Base-by-base conservation (phyloP, 2,888 invertebrate genomes). In the Adineta ricciae region DNA sequence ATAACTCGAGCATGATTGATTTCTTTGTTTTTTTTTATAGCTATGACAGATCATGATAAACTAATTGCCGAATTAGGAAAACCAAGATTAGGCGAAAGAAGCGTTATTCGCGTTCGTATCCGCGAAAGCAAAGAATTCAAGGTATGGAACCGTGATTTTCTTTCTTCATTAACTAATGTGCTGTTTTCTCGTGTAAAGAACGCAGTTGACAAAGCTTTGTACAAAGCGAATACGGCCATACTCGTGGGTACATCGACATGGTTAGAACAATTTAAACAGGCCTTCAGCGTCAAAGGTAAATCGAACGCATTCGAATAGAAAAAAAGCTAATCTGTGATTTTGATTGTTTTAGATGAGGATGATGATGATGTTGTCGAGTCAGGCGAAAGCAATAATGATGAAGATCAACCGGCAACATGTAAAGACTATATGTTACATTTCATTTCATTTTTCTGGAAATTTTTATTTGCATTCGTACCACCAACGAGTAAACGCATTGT, bases 71-170 rank as follows among this genome's bases (percentile, higher is more conserved):
- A 91, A 86, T 92, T 96, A 91, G 98, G 98, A 52, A 94, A 94
- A 89, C 98, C 99, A 8, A 93, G 94, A 88, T 93, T 96, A 87
- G 98, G 98, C 4, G 96, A 97, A 88, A 93, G 94, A 89, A 93
- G 93, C 87, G 93, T 94, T 88, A 94, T 95, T 86, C 94, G 95
- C 92, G 93, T 99, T 89, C 93, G 95, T 89, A 94, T 99, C 89
- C 95, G 95, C 89, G 99, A 99, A 91, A 97, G 96, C 92, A 95
- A 96, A 91, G 98, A 99, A 92, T 99, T 99, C 91, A 98, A 97
- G 94, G 97, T 96, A 91, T 87, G 91, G 32, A 56, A 56, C n/a
- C 2, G 27, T 56, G 8, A 1, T 56, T 54, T 8, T 24, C 8
- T n/a, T n/a, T n/a, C 27, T 56, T 9, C 14, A 24, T n/a, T n/a